phyloP scores from a whole-genome alignment of 2,888 invertebrate genomes.

The Piscicola geometra region DNA sequence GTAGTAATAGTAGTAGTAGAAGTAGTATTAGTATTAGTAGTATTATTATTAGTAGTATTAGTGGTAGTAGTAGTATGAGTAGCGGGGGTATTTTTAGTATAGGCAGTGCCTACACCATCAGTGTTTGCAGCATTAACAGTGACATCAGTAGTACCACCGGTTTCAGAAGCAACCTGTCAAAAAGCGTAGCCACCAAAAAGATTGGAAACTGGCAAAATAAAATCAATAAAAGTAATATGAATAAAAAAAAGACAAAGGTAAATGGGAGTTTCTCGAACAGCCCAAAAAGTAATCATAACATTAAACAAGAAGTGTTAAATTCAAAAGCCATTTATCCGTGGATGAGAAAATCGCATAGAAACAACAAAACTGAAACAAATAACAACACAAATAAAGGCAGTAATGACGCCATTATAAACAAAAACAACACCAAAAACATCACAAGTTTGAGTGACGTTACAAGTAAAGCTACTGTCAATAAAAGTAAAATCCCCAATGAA shows the following conservation, averaged over 20 bases:
- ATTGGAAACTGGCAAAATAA: not conserved
- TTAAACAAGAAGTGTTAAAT: not conserved
- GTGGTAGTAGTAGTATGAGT: not conserved
- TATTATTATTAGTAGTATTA: not conserved
- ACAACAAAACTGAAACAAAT: not conserved
- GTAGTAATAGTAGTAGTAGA: constrained; percentile 7
- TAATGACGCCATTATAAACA: not conserved
- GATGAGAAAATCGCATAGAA: not conserved
- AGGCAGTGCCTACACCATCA: no score
- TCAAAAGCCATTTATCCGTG: constrained; percentile 7
- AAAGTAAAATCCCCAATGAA: not conserved
- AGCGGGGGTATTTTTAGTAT: no score
- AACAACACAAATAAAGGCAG: not conserved
- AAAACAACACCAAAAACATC: not conserved
- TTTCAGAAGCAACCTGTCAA: no score
- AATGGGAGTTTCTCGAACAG: not conserved
- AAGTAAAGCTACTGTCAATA: not conserved
- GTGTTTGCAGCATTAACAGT: no score
- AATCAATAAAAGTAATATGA: not conserved
- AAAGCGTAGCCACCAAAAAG: no score
- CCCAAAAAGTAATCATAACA: not conserved
- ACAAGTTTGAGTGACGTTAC: not conserved
- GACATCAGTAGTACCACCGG: no score
- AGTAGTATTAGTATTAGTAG: constrained; percentile 3
- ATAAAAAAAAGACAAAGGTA: not conserved